Evolutionary conservation across 2,797 vertebrate genomes (phyloP).

Genomic region (Amazona finschi): DNA sequence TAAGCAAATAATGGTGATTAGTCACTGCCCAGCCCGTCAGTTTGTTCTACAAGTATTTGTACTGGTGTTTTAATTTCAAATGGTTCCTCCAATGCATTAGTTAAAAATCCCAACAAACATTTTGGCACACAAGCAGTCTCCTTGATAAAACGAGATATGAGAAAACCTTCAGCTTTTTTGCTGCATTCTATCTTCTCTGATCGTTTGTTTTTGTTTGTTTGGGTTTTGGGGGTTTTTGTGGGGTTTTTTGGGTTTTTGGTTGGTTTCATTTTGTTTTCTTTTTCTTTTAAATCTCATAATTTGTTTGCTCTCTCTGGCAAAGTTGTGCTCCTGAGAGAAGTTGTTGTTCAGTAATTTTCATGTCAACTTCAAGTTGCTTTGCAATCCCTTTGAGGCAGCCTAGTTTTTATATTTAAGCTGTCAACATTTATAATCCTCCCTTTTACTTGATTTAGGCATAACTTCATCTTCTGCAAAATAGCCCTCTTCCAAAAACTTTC

Average conservation of each 20-base stretch:
- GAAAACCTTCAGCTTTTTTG: not conserved
- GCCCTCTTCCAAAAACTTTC: not conserved
- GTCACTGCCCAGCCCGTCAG: not conserved
- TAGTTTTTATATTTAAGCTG: not conserved
- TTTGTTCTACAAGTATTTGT: not conserved
- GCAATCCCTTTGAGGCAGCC: not conserved
- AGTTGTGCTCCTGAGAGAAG: not conserved
- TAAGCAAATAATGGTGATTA: not conserved
- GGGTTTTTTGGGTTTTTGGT: not conserved
- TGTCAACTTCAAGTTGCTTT: not conserved
- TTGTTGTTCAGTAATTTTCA: not conserved
- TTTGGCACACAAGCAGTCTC: not conserved
- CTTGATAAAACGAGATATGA: not conserved
- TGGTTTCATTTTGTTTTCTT: not conserved
- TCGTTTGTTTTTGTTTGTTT: accelerated
- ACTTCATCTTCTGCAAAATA: not conserved
- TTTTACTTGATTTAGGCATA: not conserved
- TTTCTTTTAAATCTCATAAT: not conserved
- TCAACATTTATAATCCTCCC: not conserved
- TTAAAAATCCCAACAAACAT: not conserved
- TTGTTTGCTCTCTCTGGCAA: not conserved
- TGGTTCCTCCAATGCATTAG: not conserved
- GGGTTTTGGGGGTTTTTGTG: not conserved
- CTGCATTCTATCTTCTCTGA: not conserved
- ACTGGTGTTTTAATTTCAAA: not conserved